phyloP scores from a whole-genome alignment of 2,113 vertebrate genomes.

The Rhadina sibilatrix region DNA sequence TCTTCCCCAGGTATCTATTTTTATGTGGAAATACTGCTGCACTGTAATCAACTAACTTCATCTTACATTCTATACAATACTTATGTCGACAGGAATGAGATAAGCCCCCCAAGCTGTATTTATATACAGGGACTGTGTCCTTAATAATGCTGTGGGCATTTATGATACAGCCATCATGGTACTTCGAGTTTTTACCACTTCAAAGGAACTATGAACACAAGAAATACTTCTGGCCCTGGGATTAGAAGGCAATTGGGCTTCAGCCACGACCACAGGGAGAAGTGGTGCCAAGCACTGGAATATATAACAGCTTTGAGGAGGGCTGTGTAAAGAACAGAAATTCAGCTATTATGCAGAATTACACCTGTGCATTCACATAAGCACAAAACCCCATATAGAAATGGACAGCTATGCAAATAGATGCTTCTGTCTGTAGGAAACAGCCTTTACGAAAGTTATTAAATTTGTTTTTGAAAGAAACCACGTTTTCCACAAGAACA shows the following conservation, averaged over 20 bases:
- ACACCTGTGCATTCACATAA: not conserved
- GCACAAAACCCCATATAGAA: not conserved
- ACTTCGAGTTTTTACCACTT: not conserved
- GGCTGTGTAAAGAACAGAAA: not conserved
- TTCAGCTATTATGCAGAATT: not conserved
- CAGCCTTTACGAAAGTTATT: not conserved
- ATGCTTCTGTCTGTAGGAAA: not conserved
- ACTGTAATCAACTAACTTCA: not conserved
- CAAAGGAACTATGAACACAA: not conserved
- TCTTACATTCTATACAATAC: not conserved
- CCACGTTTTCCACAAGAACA: not conserved
- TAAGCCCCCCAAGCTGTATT: not conserved
- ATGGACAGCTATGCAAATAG: not conserved
- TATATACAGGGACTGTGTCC: not conserved
- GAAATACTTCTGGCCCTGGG: not conserved
- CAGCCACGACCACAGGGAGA: not conserved
- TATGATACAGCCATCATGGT: not conserved
- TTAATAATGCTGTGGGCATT: not conserved
- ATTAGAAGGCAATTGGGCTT: not conserved
- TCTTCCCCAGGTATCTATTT: not conserved
- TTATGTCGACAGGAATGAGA: fast-evolving
- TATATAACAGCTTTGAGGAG: not conserved
- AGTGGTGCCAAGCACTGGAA: not conserved
- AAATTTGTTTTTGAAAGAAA: not conserved
- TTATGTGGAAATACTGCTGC: not conserved